phyloP scores from a whole-genome alignment of 2,113 vertebrate genomes.

The Rhombomys opimus region DNA sequence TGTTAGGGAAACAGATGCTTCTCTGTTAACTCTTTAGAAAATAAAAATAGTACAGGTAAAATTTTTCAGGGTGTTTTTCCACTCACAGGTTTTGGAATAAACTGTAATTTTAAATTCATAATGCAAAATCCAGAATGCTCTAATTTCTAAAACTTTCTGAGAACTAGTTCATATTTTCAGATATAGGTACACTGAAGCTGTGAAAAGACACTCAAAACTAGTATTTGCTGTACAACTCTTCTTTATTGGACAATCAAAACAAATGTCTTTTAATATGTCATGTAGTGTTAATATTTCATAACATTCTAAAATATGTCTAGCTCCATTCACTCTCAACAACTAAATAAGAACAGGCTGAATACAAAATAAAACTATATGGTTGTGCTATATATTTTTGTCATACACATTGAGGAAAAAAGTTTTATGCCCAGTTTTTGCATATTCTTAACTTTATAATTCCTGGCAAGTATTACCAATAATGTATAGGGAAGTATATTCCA shows the following conservation, averaged over 20 bases:
- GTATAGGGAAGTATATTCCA: neutral
- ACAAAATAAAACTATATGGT: slow-evolving; percentile 1
- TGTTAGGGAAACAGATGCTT: neutral
- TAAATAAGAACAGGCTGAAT: neutral
- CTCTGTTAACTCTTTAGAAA: neutral
- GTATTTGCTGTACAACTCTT: neutral
- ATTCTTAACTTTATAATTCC: neutral
- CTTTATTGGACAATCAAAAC: neutral
- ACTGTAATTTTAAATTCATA: neutral
- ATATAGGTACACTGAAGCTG: neutral
- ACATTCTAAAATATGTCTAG: neutral
- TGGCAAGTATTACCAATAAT: slow-evolving; percentile 33
- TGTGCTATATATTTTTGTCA: slow-evolving; percentile 27
- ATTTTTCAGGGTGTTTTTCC: neutral
- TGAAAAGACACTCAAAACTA: neutral
- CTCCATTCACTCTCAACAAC: slow-evolving; percentile 24
- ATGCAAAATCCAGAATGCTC: neutral
- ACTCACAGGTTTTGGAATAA: neutral
- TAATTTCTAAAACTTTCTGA: neutral
- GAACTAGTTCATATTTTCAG: neutral
- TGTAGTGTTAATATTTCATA: neutral
- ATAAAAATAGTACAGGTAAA: neutral
- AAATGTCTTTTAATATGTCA: neutral
- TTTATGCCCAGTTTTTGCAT: neutral
- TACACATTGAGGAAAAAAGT: neutral